Base-by-base conservation (phyloP, 2,888 invertebrate genomes). In the Melinopterus prodromus region DNA sequence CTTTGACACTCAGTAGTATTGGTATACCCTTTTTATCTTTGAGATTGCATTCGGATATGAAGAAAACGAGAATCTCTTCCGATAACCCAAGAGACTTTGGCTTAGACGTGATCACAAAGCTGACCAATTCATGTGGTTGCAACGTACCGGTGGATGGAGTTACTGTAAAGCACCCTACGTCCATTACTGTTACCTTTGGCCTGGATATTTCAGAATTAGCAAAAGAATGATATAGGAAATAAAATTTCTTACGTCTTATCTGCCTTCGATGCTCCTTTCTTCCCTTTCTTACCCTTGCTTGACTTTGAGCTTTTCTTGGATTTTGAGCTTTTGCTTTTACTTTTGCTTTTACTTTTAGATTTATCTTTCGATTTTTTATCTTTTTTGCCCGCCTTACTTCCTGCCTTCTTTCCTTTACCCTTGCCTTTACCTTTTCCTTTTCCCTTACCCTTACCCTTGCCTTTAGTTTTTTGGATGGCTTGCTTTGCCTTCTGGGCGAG, bases 21-120 rank as follows among this genome's bases (percentile, higher is more conserved):
- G 88, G 88, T 74, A 90, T 91, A 0, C 92, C 92, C 16, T 90
- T 85, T 15, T 89, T 89, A 83, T 91, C 90, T n/a, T 90, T 90
- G 0, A 91, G 91, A 16, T 90, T 82, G 37, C 87, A 85, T 82
- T 91, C 88, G 0, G 89, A 85, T 6, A 91, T 87, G 14, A 85
- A 80, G 69, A 91, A 81, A 0, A 86, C 5, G 4, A 91, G 84
- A 7, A 84, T 85, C 81, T 90, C 90, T 76, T 88, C 84, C 76
- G 87, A 87, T 7, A 82, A 78, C 2, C 88, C 89, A 0, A 86
- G 83, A 74, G 85, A 83, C 74, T 86, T 86, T 0, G 90, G 89
- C 38, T 82, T 85, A 78, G 89, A 89, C 16, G 85, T 85, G 6
- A 91, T 85, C n/a, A 85, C 81, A 35, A 91, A 84, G 14, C 84